These are phyloP conservation scores for Hemistola chrysoprasaria DNA, from an alignment of 2,888 invertebrate species.

Conservation along the genomic window DNA sequence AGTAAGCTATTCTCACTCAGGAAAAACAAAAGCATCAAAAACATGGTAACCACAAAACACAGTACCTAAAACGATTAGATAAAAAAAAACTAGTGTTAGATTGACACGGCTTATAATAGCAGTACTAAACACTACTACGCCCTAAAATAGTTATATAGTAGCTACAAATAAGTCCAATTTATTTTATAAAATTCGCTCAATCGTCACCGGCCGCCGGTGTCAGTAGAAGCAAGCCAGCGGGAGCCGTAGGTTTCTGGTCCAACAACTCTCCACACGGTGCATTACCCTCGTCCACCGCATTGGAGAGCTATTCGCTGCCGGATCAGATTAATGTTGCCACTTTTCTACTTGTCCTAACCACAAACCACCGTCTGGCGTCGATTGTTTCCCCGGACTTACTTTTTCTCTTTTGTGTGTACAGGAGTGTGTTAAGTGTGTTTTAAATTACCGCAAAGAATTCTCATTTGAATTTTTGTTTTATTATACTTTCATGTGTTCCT, in stretches of 20 bases:
- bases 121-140: too few species aligned
- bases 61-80: too few species aligned
- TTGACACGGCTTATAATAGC: too few species aligned
- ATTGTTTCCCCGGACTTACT: slow-evolving; percentile 33
- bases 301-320: slow-evolving; percentile 73
- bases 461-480: not conserved
- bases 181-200: slow-evolving; percentile 2
- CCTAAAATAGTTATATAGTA: too few species aligned
- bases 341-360: slow-evolving; percentile 74
- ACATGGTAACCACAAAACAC: too few species aligned
- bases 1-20: too few species aligned
- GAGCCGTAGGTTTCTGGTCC: slow-evolving; percentile 64
- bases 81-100: too few species aligned
- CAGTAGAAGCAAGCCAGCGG: slow-evolving; percentile 41
- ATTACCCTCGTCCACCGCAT: slow-evolving; percentile 75
- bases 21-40: too few species aligned
- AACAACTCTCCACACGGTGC: slow-evolving; percentile 71
- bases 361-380: slow-evolving; percentile 40
- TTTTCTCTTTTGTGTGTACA: slow-evolving; percentile 2
- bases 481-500: not conserved
- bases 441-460: not conserved
- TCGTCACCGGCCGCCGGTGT: slow-evolving; percentile 5
- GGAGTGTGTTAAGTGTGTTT: not conserved
- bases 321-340: slow-evolving; percentile 79
- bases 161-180: not conserved